phyloP scores from a whole-genome alignment of 1,140 invertebrate genomes.

The Heliconius congener region DNA sequence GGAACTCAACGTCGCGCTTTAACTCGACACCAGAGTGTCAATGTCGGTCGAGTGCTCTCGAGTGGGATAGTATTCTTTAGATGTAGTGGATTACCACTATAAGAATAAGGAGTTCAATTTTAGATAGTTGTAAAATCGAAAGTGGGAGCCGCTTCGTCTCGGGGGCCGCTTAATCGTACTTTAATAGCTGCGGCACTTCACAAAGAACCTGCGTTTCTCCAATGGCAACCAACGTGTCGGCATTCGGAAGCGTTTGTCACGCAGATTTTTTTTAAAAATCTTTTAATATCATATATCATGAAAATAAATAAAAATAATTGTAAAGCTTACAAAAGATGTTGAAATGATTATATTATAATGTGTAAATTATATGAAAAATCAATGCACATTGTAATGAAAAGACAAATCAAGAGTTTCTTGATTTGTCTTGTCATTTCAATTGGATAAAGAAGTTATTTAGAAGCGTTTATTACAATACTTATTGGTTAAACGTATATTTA shows the following conservation, averaged over 20 bases:
- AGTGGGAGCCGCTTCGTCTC: conserved; percentile 69
- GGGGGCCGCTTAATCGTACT: conserved; percentile 63
- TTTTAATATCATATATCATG: neutral
- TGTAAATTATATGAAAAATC: too few relatives aligned
- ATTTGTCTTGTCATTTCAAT: too few relatives aligned
- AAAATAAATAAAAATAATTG: too few relatives aligned
- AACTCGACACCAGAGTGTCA: too few relatives aligned
- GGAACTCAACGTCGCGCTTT: too few relatives aligned
- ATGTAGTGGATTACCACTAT: neutral
- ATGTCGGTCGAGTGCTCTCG: too few relatives aligned
- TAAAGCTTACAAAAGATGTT: too few relatives aligned
- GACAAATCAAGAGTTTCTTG: too few relatives aligned
- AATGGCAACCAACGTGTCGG: conserved; percentile 45
- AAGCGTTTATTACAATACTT: neutral
- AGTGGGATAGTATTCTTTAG: neutral
- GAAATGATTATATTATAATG: too few relatives aligned
- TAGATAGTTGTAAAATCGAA: conserved; percentile 75
- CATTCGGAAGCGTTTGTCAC: conserved; percentile 35
- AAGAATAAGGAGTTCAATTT: conserved; percentile 50
- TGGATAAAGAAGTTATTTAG: too few relatives aligned
- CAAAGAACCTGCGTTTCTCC: conserved; percentile 53
- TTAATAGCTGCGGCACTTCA: conserved; percentile 72
- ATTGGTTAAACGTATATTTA: neutral
- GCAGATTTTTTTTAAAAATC: conserved; percentile 12
- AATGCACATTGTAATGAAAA: too few relatives aligned